phyloP scores from a whole-genome alignment of 2,797 vertebrate species.

The Urophycis tenuis region DNA sequence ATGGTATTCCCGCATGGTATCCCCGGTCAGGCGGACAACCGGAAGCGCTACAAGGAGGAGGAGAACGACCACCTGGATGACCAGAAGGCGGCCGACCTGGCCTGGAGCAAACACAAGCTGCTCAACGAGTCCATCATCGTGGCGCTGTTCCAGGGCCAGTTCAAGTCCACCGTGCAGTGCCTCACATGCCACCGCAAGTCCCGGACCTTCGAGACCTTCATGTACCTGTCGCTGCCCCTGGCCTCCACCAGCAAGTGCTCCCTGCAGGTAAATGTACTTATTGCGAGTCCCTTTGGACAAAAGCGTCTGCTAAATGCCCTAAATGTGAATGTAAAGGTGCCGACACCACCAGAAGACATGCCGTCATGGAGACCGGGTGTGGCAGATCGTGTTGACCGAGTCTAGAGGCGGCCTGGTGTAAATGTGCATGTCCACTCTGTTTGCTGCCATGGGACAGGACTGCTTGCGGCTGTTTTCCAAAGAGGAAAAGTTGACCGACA shows the following conservation, averaged over 20 bases:
- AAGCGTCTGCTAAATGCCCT: too few relatives aligned
- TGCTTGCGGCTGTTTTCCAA: conserved; percentile 97
- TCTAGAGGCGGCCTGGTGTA: neutral
- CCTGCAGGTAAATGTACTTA: conserved; percentile 89
- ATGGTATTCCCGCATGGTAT: neutral
- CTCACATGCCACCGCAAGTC: conserved; percentile 91
- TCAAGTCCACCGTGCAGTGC: conserved; percentile 97
- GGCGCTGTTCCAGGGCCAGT: conserved; percentile 94
- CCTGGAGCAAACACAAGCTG: conserved; percentile 93
- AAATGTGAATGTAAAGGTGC: too few relatives aligned
- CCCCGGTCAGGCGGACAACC: conserved; percentile 82
- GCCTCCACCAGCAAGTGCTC: conserved; percentile 92
- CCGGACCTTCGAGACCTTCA: conserved; percentile 95
- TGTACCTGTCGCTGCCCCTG: conserved; percentile 91
- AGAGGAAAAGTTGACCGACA: conserved; percentile 93
- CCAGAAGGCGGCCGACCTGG: conserved; percentile 79
- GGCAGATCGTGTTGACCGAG: neutral
- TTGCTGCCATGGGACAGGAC: conserved; percentile 69
- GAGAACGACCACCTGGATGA: conserved; percentile 90
- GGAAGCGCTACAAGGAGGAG: conserved; percentile 92
- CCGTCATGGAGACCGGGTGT: too few relatives aligned
- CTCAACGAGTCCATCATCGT: conserved; percentile 97
- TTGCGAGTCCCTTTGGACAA: too few relatives aligned
- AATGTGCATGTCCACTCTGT: neutral
- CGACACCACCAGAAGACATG: neutral